Conservation (phyloP, 2,888 invertebrate species). For the Platycheirus rosarum region DNA sequence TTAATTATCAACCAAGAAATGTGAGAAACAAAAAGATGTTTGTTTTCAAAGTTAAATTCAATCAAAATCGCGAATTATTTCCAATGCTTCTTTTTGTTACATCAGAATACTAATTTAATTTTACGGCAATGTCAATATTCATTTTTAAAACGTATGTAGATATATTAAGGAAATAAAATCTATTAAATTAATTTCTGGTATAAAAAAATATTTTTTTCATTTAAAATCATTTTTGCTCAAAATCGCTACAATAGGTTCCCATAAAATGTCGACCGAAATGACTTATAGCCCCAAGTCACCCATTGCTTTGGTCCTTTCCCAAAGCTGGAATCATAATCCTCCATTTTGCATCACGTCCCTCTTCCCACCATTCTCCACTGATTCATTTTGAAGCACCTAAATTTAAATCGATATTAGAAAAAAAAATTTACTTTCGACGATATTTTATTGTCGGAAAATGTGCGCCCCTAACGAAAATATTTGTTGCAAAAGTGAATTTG, state of each 20-base stretch:
- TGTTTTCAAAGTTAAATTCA: too few species aligned
- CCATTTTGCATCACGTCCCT: not conserved
- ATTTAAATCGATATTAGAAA: slow-evolving; percentile 61
- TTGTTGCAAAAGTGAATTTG: slow-evolving; percentile 22
- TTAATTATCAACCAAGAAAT: too few species aligned
- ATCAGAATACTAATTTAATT: too few species aligned
- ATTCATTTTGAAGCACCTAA: not conserved
- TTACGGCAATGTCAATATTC: too few species aligned
- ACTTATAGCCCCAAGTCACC: slow-evolving; percentile 2
- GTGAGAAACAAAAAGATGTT: too few species aligned
- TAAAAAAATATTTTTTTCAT: too few species aligned
- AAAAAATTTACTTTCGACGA: slow-evolving; percentile 46
- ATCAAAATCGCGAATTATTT: too few species aligned
- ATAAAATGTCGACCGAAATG: slow-evolving; percentile 21
- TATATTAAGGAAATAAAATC: too few species aligned
- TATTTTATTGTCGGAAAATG: slow-evolving; percentile 43
- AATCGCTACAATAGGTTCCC: slow-evolving; percentile 4
- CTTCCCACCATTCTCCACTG: too few species aligned
- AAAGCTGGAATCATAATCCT: not conserved
- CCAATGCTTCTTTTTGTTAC: too few species aligned
- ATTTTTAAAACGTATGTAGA: too few species aligned
- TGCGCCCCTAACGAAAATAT: slow-evolving; percentile 15
- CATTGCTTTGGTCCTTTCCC: not conserved
- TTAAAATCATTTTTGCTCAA: not conserved
- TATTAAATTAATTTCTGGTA: too few species aligned